Evolutionary conservation across 2,888 invertebrate species (phyloP).

Genomic region (Lymantria monacha): DNA sequence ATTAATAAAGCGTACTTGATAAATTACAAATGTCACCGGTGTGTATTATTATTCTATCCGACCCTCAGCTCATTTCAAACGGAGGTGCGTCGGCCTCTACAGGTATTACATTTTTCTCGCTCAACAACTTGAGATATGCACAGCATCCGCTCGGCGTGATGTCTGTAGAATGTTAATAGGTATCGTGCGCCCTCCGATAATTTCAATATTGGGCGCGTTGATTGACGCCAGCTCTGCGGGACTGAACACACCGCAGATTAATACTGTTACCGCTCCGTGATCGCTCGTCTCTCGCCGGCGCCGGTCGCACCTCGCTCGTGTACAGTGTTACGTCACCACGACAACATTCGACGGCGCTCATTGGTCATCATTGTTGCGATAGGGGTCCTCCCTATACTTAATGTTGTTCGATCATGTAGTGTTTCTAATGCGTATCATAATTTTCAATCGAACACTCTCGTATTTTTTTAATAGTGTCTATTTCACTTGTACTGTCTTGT

Average conservation of each 20-base stretch:
- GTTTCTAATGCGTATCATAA: too few species aligned
- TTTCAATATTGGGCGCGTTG: slow-evolving; percentile 33
- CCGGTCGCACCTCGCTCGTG: too few species aligned
- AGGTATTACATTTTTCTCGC: slow-evolving; percentile 9
- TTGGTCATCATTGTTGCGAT: too few species aligned
- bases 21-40: too few species aligned
- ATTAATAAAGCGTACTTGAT: too few species aligned
- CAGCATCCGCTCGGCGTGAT: slow-evolving; percentile 10
- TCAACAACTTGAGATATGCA: slow-evolving; percentile 8
- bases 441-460: too few species aligned
- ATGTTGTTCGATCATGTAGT: too few species aligned
- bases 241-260: slow-evolving; percentile 13
- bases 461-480: too few species aligned
- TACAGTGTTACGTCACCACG: too few species aligned
- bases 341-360: not conserved
- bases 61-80: not conserved
- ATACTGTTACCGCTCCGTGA: slow-evolving; percentile 2
- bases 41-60: not conserved
- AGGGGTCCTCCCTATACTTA: too few species aligned
- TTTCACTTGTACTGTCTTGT: too few species aligned
- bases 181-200: slow-evolving; percentile 13
- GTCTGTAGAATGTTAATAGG: slow-evolving; percentile 15
- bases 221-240: slow-evolving; percentile 28
- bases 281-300: slow-evolving; percentile 2
- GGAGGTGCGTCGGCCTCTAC: not conserved